Percentiles rank a stretch among this genome's conserved stretches.
Evolutionary conservation across 2,797 vertebrate genomes (phyloP).

Genomic region (Myotis pilosus): DNA sequence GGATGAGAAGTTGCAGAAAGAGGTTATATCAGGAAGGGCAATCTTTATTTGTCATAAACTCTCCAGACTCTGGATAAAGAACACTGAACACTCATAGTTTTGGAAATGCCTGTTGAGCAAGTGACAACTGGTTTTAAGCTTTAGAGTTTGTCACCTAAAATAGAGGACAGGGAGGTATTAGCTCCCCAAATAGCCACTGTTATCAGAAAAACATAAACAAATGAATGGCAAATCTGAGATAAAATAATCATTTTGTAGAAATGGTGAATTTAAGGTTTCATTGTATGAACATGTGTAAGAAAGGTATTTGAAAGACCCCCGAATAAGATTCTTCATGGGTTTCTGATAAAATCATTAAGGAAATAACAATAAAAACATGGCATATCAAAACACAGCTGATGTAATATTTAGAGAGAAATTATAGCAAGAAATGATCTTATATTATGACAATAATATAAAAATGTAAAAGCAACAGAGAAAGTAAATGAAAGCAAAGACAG

Average conservation of each 20-base stretch:
- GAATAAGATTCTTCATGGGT: no score
- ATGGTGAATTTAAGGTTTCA: neutral
- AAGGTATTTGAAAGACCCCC: neutral
- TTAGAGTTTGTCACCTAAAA: neutral
- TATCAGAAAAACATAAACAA: neutral
- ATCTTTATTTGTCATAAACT: neutral
- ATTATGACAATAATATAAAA: no score
- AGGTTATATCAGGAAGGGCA: neutral
- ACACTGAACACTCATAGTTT: neutral
- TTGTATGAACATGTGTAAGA: neutral
- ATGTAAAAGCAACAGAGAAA: no score
- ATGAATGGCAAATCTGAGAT: neutral
- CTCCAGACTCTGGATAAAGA: neutral
- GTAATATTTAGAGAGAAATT: no score
- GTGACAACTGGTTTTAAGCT: neutral
- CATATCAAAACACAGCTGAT: no score
- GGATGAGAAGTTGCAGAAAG: neutral
- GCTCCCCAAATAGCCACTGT: neutral
- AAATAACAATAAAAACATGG: no score
- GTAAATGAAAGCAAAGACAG: no score
- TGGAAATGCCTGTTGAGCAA: neutral
- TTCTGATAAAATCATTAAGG: no score
- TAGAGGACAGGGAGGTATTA: neutral
- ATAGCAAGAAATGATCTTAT: no score
- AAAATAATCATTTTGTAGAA: slow-evolving; percentile 1